A percentile compares a stretch with the other conserved stretches of the same genome.
Evolutionary conservation across 2,797 vertebrate genomes (phyloP).

Genomic region (Tenualosa thibaudeaui): DNA sequence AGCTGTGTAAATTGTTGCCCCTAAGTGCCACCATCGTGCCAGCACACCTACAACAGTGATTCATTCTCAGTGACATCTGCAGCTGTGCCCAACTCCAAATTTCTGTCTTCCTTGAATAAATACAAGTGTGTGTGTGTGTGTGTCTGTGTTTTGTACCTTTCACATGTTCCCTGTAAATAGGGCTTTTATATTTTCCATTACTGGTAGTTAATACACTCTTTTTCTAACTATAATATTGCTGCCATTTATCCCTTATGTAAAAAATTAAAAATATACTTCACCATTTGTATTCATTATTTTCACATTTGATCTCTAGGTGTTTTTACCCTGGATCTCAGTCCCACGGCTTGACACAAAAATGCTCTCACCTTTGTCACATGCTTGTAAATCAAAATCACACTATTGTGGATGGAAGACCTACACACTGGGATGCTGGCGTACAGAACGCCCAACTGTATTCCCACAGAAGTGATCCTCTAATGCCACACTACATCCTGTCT

Average conservation of each 20-base stretch:
- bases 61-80: constrained; percentile 38
- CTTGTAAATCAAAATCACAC: constrained; percentile 20
- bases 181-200: constrained; percentile 11
- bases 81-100: constrained; percentile 26
- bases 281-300: neutral
- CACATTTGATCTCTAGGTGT: neutral
- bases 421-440: constrained; percentile 39
- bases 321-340: neutral
- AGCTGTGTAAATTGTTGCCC: constrained; percentile 47
- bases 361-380: neutral
- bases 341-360: neutral
- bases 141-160: neutral
- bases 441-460: constrained; percentile 31
- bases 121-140: constrained; percentile 3
- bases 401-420: constrained; percentile 19
- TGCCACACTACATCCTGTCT: constrained; percentile 52
- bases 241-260: neutral
- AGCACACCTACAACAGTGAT: constrained; percentile 35
- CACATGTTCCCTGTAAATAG: constrained; percentile 9
- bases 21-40: constrained; percentile 45
- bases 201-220: neutral
- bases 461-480: constrained; percentile 36
- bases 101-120: constrained; percentile 22
- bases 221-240: neutral
- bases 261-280: neutral